phyloP scores from a whole-genome alignment of 2,888 invertebrate species.

The Nomada hirtipes region DNA sequence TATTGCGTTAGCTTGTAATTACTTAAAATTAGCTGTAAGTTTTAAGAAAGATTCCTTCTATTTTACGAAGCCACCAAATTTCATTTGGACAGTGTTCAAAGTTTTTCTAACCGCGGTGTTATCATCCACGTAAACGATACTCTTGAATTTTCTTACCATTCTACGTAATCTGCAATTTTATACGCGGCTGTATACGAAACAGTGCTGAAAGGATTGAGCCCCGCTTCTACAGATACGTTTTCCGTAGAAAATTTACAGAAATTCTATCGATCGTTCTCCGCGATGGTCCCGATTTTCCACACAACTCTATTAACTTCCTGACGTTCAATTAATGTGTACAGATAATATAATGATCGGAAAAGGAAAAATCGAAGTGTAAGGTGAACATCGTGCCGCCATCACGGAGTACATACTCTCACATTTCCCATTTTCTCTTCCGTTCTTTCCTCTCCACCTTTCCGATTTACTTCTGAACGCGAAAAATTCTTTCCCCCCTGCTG shows the following conservation, averaged over 20 bases:
- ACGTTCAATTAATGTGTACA: slow-evolving; percentile 55
- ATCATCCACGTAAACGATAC: no score
- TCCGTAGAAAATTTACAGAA: background rate
- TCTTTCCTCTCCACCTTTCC: background rate
- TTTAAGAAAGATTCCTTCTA: background rate
- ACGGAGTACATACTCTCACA: slow-evolving; percentile 1
- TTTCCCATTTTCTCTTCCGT: background rate
- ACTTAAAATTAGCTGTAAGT: background rate
- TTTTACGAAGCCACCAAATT: background rate
- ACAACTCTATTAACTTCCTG: slow-evolving; percentile 31
- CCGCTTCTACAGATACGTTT: slow-evolving; percentile 12
- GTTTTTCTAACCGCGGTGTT: no score
- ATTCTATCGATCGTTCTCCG: slow-evolving; percentile 22
- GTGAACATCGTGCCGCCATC: slow-evolving; percentile 21
- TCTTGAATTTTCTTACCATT: background rate
- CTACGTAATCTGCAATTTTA: background rate
- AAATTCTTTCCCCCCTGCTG: slow-evolving; percentile 16
- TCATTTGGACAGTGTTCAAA: background rate
- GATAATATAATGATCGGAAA: slow-evolving; percentile 32
- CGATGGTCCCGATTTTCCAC: slow-evolving; percentile 37
- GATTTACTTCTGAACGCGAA: background rate
- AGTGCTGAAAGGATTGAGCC: slow-evolving; percentile 44
- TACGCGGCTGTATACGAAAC: background rate
- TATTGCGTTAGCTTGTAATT: background rate
- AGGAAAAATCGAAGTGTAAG: slow-evolving; percentile 13